Percentiles rank a stretch among this genome's conserved stretches.
Evolutionary conservation across 2,113 vertebrate species (phyloP).

Genomic region (Eptesicus fuscus): DNA sequence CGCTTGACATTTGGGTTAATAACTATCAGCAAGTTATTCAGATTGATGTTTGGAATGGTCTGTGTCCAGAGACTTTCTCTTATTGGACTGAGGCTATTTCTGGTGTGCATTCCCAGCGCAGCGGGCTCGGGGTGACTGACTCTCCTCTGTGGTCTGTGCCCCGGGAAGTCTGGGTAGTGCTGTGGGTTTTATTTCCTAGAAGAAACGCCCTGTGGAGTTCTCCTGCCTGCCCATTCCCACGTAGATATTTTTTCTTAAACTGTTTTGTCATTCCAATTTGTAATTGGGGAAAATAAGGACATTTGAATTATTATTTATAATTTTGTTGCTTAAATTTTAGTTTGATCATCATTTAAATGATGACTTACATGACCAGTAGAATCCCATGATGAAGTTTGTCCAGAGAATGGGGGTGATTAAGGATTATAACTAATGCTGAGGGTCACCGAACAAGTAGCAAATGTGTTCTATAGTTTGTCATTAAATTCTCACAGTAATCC

Average conservation of each 20-base stretch:
- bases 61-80: neutral
- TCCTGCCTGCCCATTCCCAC: neutral
- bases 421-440: accelerated
- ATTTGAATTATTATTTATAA: neutral
- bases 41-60: neutral
- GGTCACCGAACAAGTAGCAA: accelerated
- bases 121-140: too few species aligned
- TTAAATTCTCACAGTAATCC: accelerated
- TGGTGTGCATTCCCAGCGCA: neutral
- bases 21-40: neutral
- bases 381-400: neutral
- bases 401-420: accelerated
- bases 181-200: neutral
- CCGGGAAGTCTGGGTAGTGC: neutral
- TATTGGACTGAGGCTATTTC: neutral
- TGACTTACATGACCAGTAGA: neutral
- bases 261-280: neutral
- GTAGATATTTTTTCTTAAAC: neutral
- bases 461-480: accelerated
- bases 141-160: neutral
- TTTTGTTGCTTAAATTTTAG: neutral
- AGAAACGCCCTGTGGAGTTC: neutral
- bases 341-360: neutral
- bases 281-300: neutral
- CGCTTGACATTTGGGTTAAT: neutral